Evolutionary conservation across 2,113 vertebrate species (phyloP).

Genomic region (Tachysurus vachellii): DNA sequence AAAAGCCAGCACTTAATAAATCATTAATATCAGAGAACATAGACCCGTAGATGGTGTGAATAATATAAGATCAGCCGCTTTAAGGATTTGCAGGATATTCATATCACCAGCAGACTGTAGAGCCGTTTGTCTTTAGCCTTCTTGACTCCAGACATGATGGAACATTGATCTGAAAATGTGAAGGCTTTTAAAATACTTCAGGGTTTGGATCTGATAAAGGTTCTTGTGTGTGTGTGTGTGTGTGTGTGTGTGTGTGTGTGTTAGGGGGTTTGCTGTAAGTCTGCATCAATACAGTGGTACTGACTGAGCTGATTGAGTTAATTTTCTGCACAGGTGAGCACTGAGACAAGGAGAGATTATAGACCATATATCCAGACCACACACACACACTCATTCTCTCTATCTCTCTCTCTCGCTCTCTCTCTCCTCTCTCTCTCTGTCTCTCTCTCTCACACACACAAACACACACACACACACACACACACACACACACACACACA

Average conservation of each 20-base stretch:
- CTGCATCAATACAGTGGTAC: conserved; percentile 50
- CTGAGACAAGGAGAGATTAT: conserved; percentile 59
- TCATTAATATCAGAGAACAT: not conserved
- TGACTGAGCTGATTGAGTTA: conserved; percentile 60
- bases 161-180: not conserved
- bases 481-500: conserved; percentile 3
- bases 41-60: not conserved
- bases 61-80: conserved; percentile 10
- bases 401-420: too few species aligned
- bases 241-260: conserved; percentile 16
- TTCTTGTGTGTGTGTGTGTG: conserved; percentile 12
- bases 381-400: not conserved
- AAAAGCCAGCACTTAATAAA: conserved; percentile 17
- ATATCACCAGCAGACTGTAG: not conserved
- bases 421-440: too few species aligned
- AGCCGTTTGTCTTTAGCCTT: not conserved
- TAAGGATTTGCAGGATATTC: not conserved
- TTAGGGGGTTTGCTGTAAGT: conserved; percentile 1
- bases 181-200: conserved; percentile 13
- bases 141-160: not conserved
- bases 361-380: conserved; percentile 31
- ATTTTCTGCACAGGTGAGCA: conserved; percentile 75
- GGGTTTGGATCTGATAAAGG: conserved; percentile 23
- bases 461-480: not conserved
- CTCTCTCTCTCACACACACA: too few species aligned